Evolutionary conservation across 2,797 vertebrate genomes (phyloP).

Genomic region (Nyctibius grandis): DNA sequence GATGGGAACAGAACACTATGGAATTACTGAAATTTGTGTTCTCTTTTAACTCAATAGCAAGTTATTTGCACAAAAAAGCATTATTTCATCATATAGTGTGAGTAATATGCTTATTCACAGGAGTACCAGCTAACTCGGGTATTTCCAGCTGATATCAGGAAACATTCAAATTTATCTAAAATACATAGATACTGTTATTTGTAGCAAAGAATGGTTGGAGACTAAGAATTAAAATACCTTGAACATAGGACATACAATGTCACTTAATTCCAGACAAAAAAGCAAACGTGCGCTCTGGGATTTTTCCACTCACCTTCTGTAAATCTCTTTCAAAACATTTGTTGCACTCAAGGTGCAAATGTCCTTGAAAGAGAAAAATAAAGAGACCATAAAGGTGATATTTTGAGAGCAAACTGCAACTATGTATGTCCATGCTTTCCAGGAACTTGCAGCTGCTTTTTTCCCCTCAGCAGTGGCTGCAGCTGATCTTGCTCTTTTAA

Average conservation of each 20-base stretch:
- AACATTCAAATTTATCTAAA: constrained; percentile 9
- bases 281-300: neutral
- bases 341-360: neutral
- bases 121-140: neutral
- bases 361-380: neutral
- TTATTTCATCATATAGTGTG: neutral
- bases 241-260: neutral
- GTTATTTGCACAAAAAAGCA: neutral
- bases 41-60: neutral
- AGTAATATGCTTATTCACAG: neutral
- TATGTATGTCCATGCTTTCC: neutral
- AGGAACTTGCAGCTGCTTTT: neutral
- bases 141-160: neutral
- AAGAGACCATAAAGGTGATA: neutral
- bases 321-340: neutral
- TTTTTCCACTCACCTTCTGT: neutral
- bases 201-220: neutral
- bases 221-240: neutral
- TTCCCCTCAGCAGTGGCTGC: neutral
- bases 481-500: neutral
- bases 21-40: neutral
- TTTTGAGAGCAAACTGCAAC: neutral
- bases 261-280: neutral
- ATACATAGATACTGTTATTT: neutral
- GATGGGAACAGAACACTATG: neutral